These are phyloP conservation scores for Xanthorhoe spadicearia DNA, from an alignment of 2,888 invertebrate species.

Conservation along the genomic window DNA sequence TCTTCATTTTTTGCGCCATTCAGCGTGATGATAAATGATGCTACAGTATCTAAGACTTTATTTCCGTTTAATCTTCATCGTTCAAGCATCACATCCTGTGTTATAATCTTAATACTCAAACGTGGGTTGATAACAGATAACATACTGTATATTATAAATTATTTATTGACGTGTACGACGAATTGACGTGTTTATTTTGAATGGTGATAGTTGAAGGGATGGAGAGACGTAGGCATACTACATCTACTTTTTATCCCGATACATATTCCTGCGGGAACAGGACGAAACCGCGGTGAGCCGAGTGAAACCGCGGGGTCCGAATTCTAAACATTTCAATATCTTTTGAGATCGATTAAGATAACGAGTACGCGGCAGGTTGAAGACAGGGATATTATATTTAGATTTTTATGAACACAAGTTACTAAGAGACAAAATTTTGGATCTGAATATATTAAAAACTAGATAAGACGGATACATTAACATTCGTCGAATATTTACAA, in stretches of 20 bases:
- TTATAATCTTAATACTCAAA: not conserved
- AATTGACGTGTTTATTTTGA: too few species aligned
- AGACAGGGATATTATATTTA: not conserved
- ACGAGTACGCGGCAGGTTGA: not conserved
- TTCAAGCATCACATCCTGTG: not conserved
- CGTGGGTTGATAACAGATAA: constrained; percentile 37
- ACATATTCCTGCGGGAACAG: too few species aligned
- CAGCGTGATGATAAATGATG: not conserved
- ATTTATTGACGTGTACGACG: too few species aligned
- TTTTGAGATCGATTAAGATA: constrained; percentile 9
- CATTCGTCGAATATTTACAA: constrained; percentile 5
- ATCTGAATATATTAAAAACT: constrained; percentile 11
- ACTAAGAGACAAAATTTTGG: not conserved
- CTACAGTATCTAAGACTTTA: not conserved
- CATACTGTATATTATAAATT: constrained; percentile 46
- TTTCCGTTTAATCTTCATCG: not conserved
- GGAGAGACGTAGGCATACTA: too few species aligned
- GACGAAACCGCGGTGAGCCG: too few species aligned
- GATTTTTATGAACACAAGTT: not conserved
- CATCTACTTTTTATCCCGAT: too few species aligned
- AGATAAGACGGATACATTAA: constrained; percentile 11
- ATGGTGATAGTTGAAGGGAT: too few species aligned
- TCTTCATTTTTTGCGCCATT: too few species aligned
- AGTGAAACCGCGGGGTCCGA: too few species aligned
- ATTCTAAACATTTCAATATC: too few species aligned